Percentiles rank a stretch among this genome's conserved stretches.
Evolutionary conservation across 2,888 invertebrate species (phyloP).

Genomic region (Alviniconcha strummeri): DNA sequence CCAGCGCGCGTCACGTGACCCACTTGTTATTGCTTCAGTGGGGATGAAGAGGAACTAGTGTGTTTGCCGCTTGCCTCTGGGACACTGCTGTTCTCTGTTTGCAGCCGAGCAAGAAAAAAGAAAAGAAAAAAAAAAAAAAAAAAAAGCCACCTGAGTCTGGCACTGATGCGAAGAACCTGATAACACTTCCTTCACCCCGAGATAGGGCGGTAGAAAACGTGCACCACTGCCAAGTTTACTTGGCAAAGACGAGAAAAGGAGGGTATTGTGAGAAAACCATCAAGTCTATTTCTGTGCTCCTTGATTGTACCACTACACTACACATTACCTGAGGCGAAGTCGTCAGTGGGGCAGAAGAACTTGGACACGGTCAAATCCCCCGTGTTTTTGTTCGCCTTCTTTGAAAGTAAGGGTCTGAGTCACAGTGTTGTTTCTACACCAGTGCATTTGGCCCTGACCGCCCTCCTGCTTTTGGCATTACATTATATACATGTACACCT

Average conservation of each 20-base stretch:
- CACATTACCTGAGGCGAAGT: background rate
- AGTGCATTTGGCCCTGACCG: background rate
- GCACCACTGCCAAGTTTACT: background rate
- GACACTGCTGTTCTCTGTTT: background rate
- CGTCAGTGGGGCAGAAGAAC: conserved; percentile 20
- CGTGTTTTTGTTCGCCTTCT: background rate
- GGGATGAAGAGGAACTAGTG: conserved; percentile 1
- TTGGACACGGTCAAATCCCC: conserved; percentile 10
- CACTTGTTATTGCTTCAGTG: conserved; percentile 13
- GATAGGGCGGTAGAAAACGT: background rate
- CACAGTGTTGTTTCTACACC: conserved; percentile 5
- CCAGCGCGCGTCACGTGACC: conserved; percentile 26
- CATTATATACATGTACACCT: too few species aligned
- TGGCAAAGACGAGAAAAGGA: background rate
- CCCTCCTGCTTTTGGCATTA: too few species aligned
- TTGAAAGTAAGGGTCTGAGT: background rate
- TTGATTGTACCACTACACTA: background rate
- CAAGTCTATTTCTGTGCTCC: too few species aligned
- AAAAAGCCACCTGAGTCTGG: background rate
- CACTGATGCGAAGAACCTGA: conserved; percentile 7
- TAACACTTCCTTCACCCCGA: background rate
- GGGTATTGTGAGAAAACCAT: too few species aligned
- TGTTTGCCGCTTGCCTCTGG: background rate
- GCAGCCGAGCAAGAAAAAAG: background rate
- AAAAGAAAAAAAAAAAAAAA: too few species aligned